phyloP scores from a whole-genome alignment of 2,888 invertebrate genomes.

The Cabera pusaria region DNA sequence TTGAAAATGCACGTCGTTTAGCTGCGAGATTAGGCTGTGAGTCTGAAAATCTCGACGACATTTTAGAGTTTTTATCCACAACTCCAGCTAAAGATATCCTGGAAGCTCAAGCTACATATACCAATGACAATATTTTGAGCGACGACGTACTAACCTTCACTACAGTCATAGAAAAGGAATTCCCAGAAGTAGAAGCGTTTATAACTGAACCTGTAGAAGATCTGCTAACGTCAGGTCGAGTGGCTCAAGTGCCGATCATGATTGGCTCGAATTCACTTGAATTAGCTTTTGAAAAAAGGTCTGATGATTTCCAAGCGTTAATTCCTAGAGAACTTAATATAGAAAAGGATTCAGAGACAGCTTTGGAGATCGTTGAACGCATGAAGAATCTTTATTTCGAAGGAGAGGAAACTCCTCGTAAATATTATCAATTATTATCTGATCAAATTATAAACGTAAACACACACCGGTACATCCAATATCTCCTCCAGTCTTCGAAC shows the following conservation, averaged over 20 bases:
- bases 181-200: constrained; percentile 60
- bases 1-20: constrained; percentile 57
- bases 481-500: constrained; percentile 57
- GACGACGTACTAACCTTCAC: constrained; percentile 34
- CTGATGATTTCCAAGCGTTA: constrained; percentile 57
- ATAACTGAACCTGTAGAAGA: constrained; percentile 62
- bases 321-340: constrained; percentile 62
- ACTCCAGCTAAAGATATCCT: constrained; percentile 64
- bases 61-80: constrained; percentile 61
- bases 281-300: constrained; percentile 41
- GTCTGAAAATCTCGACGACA: constrained; percentile 55
- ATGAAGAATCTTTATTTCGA: constrained; percentile 63
- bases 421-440: constrained; percentile 59
- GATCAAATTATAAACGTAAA: constrained; percentile 56
- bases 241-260: constrained; percentile 65
- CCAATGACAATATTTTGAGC: constrained; percentile 37
- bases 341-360: constrained; percentile 51
- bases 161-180: constrained; percentile 67
- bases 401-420: constrained; percentile 46
- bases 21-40: constrained; percentile 62
- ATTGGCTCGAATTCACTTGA: constrained; percentile 62
- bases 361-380: constrained; percentile 51
- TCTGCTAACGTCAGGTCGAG: constrained; percentile 61
- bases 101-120: too few species aligned
- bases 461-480: constrained; percentile 62